Conservation (phyloP, 2,888 invertebrate species). For the Tetheella fluctuosa region DNA sequence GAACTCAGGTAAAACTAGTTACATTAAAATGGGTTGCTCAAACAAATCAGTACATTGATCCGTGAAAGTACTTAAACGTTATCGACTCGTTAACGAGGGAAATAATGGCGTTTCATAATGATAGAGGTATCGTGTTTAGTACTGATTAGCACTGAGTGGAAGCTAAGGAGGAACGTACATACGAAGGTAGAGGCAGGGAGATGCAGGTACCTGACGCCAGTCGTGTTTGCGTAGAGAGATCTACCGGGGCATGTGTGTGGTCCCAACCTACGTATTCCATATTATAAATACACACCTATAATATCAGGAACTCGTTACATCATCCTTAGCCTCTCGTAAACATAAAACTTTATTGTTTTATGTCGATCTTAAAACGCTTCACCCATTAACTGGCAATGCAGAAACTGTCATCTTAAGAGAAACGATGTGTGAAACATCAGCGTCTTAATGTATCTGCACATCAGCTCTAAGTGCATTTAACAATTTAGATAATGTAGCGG, state of each 20-base stretch:
- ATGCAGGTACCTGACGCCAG: slow-evolving; percentile 61
- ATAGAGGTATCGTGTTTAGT: slow-evolving; percentile 73
- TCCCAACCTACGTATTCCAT: slow-evolving; percentile 48
- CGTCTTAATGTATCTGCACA: slow-evolving; percentile 50
- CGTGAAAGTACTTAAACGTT: slow-evolving; percentile 62
- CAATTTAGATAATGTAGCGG: slow-evolving; percentile 73
- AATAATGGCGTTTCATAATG: slow-evolving; percentile 76
- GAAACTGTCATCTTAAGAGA: slow-evolving; percentile 42
- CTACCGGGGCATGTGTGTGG: slow-evolving; percentile 71
- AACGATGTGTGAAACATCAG: slow-evolving; percentile 53
- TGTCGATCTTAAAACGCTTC: slow-evolving; percentile 35
- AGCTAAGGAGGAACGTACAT: slow-evolving; percentile 69
- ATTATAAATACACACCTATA: slow-evolving; percentile 16
- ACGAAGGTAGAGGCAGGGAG: slow-evolving; percentile 50
- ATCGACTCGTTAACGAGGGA: slow-evolving; percentile 70
- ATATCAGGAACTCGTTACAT: slow-evolving; percentile 20
- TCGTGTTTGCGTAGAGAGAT: slow-evolving; percentile 70
- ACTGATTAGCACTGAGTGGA: slow-evolving; percentile 65
- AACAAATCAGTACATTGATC: slow-evolving; percentile 53
- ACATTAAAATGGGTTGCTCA: slow-evolving; percentile 35
- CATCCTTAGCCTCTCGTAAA: slow-evolving; percentile 9
- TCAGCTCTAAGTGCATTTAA: slow-evolving; percentile 67
- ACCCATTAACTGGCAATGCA: slow-evolving; percentile 33
- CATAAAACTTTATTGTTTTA: slow-evolving; percentile 20
- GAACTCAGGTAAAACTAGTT: slow-evolving; percentile 18